Base-by-base conservation (phyloP, 2,113 vertebrate species). In the Bubalus kerabau region DNA sequence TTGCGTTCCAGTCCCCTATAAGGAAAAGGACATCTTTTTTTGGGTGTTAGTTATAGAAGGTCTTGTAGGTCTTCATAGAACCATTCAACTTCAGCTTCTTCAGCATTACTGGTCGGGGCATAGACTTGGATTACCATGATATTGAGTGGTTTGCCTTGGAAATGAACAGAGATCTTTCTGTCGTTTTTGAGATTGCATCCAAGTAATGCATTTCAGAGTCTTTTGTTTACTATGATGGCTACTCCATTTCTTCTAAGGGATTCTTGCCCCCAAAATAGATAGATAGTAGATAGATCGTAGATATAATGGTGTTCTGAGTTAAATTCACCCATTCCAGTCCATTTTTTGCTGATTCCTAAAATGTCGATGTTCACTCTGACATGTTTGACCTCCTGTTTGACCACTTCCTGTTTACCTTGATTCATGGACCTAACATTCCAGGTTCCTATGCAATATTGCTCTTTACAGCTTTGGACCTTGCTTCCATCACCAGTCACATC, bases 181-280 rank as follows among this genome's bases (percentile, higher is more conserved):
- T 21, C 2, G 0, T 71, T 71, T n/a, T 71, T 71, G 64, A 71
- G 64, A 36, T 5, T 71, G n/a, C 8, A 36, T 71, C n/a, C 64
- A 36, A 36, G n/a, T 71, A 71, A 11, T 23, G 9, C n/a, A 21
- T 11, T 36, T 21, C 2, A 5, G 64, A 21, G 9, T 67, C 64
- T 71, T n/a, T 71, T 71, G 67, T 71, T 71, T 40, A 71, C n/a
- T 23, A 23, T 71, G n/a, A 71, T 23, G 67, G 17, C 10, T 12
- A 71, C 21, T 71, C n/a, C 5, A 36, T 40, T 36, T 71, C n/a
- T 71, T 71, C 5, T 40, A 12, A 71, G 17, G n/a, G 17, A 71
- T 36, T 71, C n/a, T 71, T 23, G 19, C n/a, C 67, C 19, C 0
- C 0, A 23, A 71, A 71, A 71, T 71, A 23, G 9, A 36, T 23